Evolutionary conservation across 2,888 invertebrate genomes (phyloP), one percentile per base, ranked within the genome.

Genomic region (Cataglyphis cursor): DNA sequence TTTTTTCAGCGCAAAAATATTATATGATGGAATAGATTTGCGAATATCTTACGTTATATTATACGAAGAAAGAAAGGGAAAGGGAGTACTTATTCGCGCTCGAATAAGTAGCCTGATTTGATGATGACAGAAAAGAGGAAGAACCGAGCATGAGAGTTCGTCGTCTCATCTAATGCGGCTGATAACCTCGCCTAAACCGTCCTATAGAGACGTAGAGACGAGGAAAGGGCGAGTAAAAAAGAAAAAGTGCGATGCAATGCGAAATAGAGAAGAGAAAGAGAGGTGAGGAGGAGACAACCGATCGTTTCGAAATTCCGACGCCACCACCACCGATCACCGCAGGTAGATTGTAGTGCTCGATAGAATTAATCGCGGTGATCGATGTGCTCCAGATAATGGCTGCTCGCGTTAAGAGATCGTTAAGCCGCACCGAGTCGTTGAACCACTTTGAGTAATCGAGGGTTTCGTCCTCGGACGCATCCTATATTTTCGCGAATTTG

Each of bases 161-260:
- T 87, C 84, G 89, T 83, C 84, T 89, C 81, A 70, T 87, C 87
- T 90, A 88, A 86, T 78, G 85, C 87, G 88, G 89, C 86, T 90
- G 87, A 88, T 88, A 88, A 88, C 88, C 87, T 89, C 81, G 72
- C 70, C 87, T 86, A 88, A 88, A 89, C 87, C 86, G 75, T 87
- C 87, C 84, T 59, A 31, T 44, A n/a, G n/a, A n/a, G 31, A 15
- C 10, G 80, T 68, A 41, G 64, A 78, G 65, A 57, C 66, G 76
- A 44, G 51, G 74, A 70, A 82, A 80, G 74, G 64, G 31, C 74
- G 73, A 85, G 75, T 80, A 80, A 85, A 73, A 73, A 35, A 35
- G 72, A 81, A 73, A 48, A 78, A 61, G 48, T 59, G 44, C 44
- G 68, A 68, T 51, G 80, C 61, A 76, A 59, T 82, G 84, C 38